Evolutionary conservation across 2,888 invertebrate species (phyloP).

Genomic region (Thecophora atra): DNA sequence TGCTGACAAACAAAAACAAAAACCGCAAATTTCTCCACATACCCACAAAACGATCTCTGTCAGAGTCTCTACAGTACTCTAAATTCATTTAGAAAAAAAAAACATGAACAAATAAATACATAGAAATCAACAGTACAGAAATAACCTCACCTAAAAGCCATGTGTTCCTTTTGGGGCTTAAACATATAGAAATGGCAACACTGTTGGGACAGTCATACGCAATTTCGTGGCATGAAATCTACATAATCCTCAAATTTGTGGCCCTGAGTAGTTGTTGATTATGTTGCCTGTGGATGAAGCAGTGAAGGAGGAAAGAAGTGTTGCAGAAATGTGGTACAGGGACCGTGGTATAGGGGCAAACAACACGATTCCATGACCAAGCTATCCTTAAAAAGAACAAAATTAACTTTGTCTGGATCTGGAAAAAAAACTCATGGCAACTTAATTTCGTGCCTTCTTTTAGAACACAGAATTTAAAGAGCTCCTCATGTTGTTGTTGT

Average conservation of each 20-base stretch:
- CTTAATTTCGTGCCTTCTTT: background rate
- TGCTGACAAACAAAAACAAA: background rate
- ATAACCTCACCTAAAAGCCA: constrained; percentile 12
- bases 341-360: no score
- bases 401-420: constrained; percentile 15
- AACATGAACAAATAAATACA: background rate
- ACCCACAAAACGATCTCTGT: no score
- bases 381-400: no score
- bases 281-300: background rate
- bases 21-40: background rate
- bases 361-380: no score
- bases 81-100: background rate
- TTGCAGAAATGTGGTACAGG: background rate
- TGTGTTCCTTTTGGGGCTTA: constrained; percentile 6
- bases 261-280: constrained; percentile 19
- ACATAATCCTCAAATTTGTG: constrained; percentile 36
- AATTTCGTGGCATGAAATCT: constrained; percentile 26
- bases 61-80: no score
- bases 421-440: background rate
- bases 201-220: constrained; percentile 10
- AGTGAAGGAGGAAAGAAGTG: background rate
- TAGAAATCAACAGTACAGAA: background rate
- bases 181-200: constrained; percentile 21
- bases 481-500: no score
- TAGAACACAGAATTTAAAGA: background rate